phyloP scores from a whole-genome alignment of 2,797 vertebrate genomes.

The Dendrocincla tyrannina region DNA sequence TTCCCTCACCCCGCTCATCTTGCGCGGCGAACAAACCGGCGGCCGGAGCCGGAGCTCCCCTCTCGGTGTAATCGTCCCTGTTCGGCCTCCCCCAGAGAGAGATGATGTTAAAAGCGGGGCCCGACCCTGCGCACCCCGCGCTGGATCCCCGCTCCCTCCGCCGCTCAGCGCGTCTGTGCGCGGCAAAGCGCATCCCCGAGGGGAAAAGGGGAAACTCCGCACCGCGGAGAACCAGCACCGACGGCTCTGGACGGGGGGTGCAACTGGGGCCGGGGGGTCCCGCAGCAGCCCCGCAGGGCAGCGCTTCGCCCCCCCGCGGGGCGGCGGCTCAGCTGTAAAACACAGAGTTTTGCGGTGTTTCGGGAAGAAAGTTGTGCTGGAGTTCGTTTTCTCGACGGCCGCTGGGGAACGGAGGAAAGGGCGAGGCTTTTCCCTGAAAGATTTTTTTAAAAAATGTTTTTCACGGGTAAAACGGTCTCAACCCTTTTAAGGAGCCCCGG shows the following conservation, averaged over 20 bases:
- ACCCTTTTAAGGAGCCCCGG: not conserved
- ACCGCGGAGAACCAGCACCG: not conserved
- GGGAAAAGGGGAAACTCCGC: not conserved
- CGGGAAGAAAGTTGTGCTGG: not conserved
- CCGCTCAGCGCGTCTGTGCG: not conserved
- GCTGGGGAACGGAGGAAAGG: not conserved
- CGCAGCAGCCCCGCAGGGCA: not conserved
- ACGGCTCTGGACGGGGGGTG: not conserved
- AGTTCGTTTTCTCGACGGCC: not conserved
- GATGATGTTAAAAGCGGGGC: not conserved
- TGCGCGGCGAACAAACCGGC: not conserved
- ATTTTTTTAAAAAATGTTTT: not conserved
- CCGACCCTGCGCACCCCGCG: not conserved
- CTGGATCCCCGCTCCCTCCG: not conserved
- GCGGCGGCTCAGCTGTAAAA: not conserved
- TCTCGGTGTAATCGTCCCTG: not conserved
- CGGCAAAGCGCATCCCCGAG: not conserved
- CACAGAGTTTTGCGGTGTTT: not conserved
- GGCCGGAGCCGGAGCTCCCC: not conserved
- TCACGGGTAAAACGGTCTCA: accelerated
- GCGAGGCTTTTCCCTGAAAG: not conserved
- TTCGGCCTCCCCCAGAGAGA: not conserved
- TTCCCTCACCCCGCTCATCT: not conserved
- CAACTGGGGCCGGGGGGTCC: too few species aligned
- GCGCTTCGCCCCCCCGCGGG: too few species aligned